Conservation (phyloP, 92 coral and sea anemone genomes). For the Nematostella vectensis region DNA sequence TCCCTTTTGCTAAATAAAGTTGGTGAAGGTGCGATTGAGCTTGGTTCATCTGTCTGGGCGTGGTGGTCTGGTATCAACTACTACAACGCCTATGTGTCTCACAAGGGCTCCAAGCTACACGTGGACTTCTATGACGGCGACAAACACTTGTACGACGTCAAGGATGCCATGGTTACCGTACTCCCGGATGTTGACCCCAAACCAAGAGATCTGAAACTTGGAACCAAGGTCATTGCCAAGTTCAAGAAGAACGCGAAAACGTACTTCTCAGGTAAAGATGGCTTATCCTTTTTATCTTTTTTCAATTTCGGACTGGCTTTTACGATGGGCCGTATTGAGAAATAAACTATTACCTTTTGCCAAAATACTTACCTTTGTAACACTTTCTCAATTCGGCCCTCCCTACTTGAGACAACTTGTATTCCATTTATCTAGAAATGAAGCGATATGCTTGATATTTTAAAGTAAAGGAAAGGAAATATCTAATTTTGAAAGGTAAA, state of each 20-base stretch:
- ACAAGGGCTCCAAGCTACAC: conserved; percentile 78
- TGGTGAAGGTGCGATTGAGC: conserved; percentile 62
- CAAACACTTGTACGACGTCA: conserved; percentile 58
- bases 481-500: too few species aligned
- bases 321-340: too few species aligned
- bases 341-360: too few species aligned
- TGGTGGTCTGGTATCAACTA: conserved; percentile 49
- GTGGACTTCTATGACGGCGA: conserved; percentile 88
- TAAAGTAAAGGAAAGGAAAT: too few species aligned
- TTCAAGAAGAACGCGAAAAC: conserved; percentile 27
- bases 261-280: neutral
- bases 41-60: conserved; percentile 85
- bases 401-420: too few species aligned
- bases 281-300: too few species aligned
- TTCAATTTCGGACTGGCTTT: too few species aligned
- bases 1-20: too few species aligned
- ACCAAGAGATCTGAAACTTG: conserved; percentile 41
- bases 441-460: too few species aligned
- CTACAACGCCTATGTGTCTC: conserved; percentile 72
- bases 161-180: conserved; percentile 60
- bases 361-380: too few species aligned
- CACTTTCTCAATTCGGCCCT: too few species aligned
- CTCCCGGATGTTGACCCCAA: conserved; percentile 61
- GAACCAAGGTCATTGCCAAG: conserved; percentile 61
- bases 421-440: too few species aligned